Evolutionary conservation across 2,113 vertebrate species (phyloP).

Genomic region (Daboia siamensis): DNA sequence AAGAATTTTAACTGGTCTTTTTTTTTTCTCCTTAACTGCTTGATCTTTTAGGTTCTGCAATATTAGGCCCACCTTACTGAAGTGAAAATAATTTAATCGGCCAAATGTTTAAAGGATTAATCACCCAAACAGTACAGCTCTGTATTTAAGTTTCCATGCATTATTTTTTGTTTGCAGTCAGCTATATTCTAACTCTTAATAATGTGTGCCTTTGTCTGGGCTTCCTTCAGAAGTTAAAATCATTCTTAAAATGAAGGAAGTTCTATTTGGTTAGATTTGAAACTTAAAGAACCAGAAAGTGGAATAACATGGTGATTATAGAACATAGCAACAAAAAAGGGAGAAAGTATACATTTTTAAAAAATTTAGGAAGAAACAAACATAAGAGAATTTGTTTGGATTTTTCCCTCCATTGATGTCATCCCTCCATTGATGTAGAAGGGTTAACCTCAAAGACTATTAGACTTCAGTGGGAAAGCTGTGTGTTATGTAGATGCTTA

Average conservation of each 20-base stretch:
- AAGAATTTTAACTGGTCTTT: background rate
- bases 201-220: constrained; percentile 63
- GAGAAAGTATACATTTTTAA: constrained; percentile 46
- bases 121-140: constrained; percentile 56
- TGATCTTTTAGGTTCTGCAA: constrained; percentile 44
- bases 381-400: constrained; percentile 41
- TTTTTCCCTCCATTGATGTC: constrained; percentile 35
- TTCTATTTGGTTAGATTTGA: constrained; percentile 69
- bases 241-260: constrained; percentile 69
- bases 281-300: constrained; percentile 72
- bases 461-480: background rate
- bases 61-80: constrained; percentile 59
- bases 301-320: constrained; percentile 65
- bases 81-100: constrained; percentile 64
- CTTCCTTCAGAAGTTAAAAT: constrained; percentile 58
- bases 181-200: constrained; percentile 59
- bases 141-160: constrained; percentile 56
- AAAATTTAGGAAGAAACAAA: constrained; percentile 36
- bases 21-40: background rate
- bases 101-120: constrained; percentile 63
- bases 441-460: background rate
- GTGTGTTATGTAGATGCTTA: background rate
- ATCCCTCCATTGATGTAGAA: background rate
- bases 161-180: constrained; percentile 67
- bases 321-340: constrained; percentile 53